Evolutionary conservation across 2,113 vertebrate genomes (phyloP).

Genomic region (Lepus europaeus): DNA sequence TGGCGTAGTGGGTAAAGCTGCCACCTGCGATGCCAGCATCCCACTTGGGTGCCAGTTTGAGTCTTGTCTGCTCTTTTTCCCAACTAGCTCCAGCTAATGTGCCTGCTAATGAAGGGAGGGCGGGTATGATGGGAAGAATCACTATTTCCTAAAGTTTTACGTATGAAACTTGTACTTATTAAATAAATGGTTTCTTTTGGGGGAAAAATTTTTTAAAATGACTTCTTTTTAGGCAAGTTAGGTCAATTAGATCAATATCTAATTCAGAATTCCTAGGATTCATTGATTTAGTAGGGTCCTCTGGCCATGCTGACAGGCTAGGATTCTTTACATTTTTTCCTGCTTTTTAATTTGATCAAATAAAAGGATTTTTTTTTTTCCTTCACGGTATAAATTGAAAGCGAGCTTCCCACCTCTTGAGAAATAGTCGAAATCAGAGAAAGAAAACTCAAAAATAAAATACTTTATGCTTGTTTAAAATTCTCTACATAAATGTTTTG

Average conservation of each 20-base stretch:
- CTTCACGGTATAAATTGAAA: conserved; percentile 18
- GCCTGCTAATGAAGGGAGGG: too few relatives aligned
- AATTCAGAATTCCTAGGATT: conserved; percentile 51
- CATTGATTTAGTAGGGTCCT: not conserved
- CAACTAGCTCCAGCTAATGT: too few relatives aligned
- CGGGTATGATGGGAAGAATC: too few relatives aligned
- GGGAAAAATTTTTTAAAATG: not conserved
- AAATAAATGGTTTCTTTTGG: too few relatives aligned
- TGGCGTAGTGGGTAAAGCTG: too few relatives aligned
- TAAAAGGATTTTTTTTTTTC: conserved; percentile 13
- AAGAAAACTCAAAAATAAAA: not conserved
- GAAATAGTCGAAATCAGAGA: conserved; percentile 46
- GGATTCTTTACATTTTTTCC: conserved; percentile 57
- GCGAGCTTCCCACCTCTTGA: not conserved
- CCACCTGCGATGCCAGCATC: too few relatives aligned
- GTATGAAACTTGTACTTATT: too few relatives aligned
- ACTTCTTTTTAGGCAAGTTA: conserved; percentile 51
- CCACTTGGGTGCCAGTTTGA: too few relatives aligned
- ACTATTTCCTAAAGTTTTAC: too few relatives aligned
- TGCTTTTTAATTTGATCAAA: conserved; percentile 44
- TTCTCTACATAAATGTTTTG: conserved; percentile 19
- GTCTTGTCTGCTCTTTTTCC: too few relatives aligned
- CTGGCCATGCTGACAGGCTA: not conserved
- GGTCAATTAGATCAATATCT: conserved; percentile 40
- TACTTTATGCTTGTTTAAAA: conserved; percentile 27